These are phyloP conservation scores for Bombus superbus DNA, from an alignment of 1,140 invertebrate species.

Conservation along the genomic window DNA sequence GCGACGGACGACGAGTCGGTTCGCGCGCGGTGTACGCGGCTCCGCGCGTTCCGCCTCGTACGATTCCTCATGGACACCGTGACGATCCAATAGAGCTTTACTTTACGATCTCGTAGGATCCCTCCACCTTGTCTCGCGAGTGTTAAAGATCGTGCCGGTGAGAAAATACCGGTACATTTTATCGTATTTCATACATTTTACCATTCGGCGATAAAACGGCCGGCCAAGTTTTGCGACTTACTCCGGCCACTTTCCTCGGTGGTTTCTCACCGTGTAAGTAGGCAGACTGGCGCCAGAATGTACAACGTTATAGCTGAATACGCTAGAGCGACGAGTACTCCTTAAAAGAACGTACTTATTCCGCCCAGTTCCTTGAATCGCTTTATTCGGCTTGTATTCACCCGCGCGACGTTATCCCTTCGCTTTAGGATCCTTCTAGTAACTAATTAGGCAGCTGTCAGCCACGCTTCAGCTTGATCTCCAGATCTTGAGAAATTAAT, in stretches of 20 bases:
- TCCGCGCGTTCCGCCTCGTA: conserved; percentile 53
- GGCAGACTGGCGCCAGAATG: conserved; percentile 36
- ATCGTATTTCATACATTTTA: conserved; percentile 62
- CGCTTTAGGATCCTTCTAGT: neutral
- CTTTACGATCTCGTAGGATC: conserved; percentile 68
- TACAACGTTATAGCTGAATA: conserved; percentile 16
- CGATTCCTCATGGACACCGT: conserved; percentile 55
- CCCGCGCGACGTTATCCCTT: neutral
- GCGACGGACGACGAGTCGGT: conserved; percentile 63
- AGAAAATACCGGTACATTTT: conserved; percentile 61
- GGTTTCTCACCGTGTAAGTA: conserved; percentile 12
- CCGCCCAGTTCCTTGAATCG: conserved; percentile 25
- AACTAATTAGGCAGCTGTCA: neutral
- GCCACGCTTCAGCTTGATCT: neutral
- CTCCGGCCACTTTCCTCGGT: conserved; percentile 19
- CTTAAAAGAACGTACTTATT: conserved; percentile 39
- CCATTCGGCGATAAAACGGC: conserved; percentile 42
- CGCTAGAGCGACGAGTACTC: conserved; percentile 28
- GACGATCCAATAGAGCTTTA: conserved; percentile 65
- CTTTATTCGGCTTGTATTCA: conserved; percentile 30
- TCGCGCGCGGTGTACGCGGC: conserved; percentile 47
- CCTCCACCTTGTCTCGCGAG: conserved; percentile 44
- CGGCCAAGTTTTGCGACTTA: conserved; percentile 30
- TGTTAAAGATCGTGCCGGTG: conserved; percentile 57
- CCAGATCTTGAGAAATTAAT: too few species aligned